Conservation (phyloP, 2,888 invertebrate species). For the Pterostichus madidus region DNA sequence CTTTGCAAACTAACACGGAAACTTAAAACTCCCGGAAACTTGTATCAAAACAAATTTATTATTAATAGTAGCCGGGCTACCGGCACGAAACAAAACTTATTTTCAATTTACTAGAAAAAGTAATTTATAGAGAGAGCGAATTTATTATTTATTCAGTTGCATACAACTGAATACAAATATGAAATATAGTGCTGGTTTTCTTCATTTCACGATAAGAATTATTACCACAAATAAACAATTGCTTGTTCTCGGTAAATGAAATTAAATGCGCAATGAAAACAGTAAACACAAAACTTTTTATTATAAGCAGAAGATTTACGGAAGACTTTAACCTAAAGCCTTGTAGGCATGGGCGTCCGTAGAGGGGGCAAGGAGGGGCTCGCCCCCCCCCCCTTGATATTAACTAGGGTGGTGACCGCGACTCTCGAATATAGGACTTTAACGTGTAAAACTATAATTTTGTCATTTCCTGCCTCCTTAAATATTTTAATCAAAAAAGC, state of each 20-base stretch:
- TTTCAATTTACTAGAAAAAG: constrained; percentile 29
- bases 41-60: constrained; percentile 39
- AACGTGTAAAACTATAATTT: too few species aligned
- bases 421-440: too few species aligned
- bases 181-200: not conserved
- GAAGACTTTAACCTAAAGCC: too few species aligned
- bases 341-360: too few species aligned
- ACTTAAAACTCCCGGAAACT: constrained; percentile 17
- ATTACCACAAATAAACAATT: not conserved
- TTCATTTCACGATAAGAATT: not conserved
- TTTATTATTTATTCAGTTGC: constrained; percentile 36
- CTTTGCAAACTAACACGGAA: constrained; percentile 16
- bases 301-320: too few species aligned
- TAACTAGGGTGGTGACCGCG: too few species aligned
- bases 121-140: constrained; percentile 9
- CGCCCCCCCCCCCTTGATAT: too few species aligned
- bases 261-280: not conserved
- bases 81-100: constrained; percentile 36
- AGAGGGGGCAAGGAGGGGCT: too few species aligned
- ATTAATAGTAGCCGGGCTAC: constrained; percentile 12
- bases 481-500: too few species aligned
- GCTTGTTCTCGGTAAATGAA: not conserved
- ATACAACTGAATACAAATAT: not conserved
- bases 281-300: too few species aligned
- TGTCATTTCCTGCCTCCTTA: too few species aligned